Evolutionary conservation across 2,113 vertebrate genomes (phyloP).

Genomic region (Spea bombifrons): DNA sequence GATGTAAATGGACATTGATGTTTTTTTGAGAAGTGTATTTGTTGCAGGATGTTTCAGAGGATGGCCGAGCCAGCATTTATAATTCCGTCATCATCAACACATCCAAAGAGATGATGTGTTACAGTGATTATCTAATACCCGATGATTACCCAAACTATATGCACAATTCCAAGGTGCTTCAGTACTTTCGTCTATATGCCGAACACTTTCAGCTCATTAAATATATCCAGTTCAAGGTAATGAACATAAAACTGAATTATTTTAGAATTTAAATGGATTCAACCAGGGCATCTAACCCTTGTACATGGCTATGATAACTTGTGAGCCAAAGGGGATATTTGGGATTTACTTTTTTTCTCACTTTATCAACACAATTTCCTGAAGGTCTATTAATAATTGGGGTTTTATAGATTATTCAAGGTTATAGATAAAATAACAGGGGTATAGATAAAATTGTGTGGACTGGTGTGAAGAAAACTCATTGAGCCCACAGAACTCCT

Average conservation of each 20-base stretch:
- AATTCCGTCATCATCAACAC: conserved; percentile 79
- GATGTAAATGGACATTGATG: background rate
- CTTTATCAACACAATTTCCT: too few species aligned
- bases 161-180: conserved; percentile 69
- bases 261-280: too few species aligned
- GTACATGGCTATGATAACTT: too few species aligned
- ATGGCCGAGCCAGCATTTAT: conserved; percentile 70
- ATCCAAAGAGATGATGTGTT: conserved; percentile 92
- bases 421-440: too few species aligned
- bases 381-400: too few species aligned
- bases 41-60: conserved; percentile 67
- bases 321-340: too few species aligned
- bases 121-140: conserved; percentile 84
- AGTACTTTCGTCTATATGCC: conserved; percentile 76
- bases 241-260: conserved; percentile 11
- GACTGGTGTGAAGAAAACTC: too few species aligned
- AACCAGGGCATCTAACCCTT: too few species aligned
- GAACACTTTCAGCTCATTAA: conserved; percentile 72
- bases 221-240: conserved; percentile 80
- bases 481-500: too few species aligned
- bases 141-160: conserved; percentile 80
- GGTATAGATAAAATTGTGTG: too few species aligned
- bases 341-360: too few species aligned
- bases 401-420: too few species aligned
- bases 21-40: background rate